Conservation (phyloP, 2,797 vertebrate species). For the Rhadinocentrus ornatus region DNA sequence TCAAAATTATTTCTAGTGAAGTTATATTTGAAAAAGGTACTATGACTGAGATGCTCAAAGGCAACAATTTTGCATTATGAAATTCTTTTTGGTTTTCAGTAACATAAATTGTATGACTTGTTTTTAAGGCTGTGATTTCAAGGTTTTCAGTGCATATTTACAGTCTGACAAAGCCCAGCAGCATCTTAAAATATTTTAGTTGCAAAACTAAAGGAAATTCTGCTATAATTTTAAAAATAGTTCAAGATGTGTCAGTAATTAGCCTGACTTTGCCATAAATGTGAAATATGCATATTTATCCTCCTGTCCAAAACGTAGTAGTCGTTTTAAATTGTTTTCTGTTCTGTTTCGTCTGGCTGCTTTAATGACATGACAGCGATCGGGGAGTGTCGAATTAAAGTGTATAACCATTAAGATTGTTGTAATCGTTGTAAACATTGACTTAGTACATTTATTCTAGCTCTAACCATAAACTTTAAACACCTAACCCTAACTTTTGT, state of each 20-base stretch:
- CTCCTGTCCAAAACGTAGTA: neutral
- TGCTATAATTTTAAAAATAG: too few relatives aligned
- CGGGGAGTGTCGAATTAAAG: neutral
- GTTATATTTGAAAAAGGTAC: constrained; percentile 75
- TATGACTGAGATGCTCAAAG: constrained; percentile 45
- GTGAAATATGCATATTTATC: neutral
- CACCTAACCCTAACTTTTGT: too few relatives aligned
- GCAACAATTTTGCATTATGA: constrained; percentile 38
- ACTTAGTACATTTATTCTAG: too few relatives aligned
- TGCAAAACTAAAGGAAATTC: neutral
- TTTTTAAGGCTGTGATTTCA: neutral
- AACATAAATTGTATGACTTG: constrained; percentile 7
- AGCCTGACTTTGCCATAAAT: neutral
- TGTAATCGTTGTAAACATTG: neutral
- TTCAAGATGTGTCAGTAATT: neutral
- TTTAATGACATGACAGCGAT: neutral
- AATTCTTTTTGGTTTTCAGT: constrained; percentile 45
- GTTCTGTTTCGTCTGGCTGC: neutral
- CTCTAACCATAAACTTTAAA: too few relatives aligned
- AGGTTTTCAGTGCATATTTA: neutral
- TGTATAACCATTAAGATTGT: neutral
- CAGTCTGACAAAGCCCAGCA: neutral
- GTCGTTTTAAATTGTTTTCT: neutral
- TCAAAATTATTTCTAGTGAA: constrained; percentile 67
- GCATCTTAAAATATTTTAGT: neutral